Evolutionary conservation across 2,888 invertebrate species (phyloP), one percentile per base, ranked within the genome.

Genomic region (Xestia xanthographa): DNA sequence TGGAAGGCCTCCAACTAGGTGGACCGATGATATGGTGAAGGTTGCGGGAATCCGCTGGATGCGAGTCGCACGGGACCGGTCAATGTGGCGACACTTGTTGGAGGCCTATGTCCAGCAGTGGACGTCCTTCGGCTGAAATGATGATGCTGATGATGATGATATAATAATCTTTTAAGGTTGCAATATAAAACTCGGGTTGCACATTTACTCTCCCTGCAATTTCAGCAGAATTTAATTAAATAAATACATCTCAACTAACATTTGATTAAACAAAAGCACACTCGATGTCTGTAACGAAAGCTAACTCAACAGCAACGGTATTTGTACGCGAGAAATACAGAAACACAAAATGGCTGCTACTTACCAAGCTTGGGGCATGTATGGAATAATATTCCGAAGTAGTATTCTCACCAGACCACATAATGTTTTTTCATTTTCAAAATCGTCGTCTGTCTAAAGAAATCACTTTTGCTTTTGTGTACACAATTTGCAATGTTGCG

Each of bases 401-500:
- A 71, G 29, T 5, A 53, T 56, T 72, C 14, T 5, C 20, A 20
- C 34, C 56, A 66, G 41, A 72, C 75, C 71, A 62, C 69, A 48
- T 26, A 58, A 48, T 63, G 69, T 48, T 69, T 74, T 68, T 69
- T 66, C 56, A 72, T 82, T 77, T 68, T 71, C 48, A 68, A 82
- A 86, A 77, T 48, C 65, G 70, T 76, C 63, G 26, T 65, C 58
- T 53, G 77, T 85, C 69, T 43, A 43, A 50, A 71, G 67, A 76
- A 75, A 85, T 60, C 56, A 72, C 66, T 85, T 69, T 56, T 69
- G 62, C 50, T 85, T 81, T 70, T 79, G 66, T 81, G 34, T 62
- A 71, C 38, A 75, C 71, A 85, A 72, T 72, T 82, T 82, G 86
- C 77, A 71, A 65, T 14, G 56, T 45, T 50, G 58, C 66, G 48